phyloP scores from a whole-genome alignment of 2,888 invertebrate species.

The Bombylius major region DNA sequence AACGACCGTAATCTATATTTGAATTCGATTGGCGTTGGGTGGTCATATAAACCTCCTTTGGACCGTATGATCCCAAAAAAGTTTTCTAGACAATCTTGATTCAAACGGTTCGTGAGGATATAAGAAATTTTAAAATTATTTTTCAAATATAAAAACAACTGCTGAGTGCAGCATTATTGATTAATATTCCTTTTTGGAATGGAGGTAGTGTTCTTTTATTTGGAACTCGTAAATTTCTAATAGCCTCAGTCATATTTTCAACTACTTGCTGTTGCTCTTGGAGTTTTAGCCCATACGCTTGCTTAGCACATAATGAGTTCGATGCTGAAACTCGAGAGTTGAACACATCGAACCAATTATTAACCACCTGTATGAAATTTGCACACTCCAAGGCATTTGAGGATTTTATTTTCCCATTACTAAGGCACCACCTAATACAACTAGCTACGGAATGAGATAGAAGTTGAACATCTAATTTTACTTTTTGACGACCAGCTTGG shows the following conservation, averaged over 20 bases:
- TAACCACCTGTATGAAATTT: conserved; percentile 15
- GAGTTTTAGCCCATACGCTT: conserved; percentile 15
- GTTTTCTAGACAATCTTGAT: neutral
- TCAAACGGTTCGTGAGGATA: conserved; percentile 2
- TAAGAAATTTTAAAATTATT: neutral
- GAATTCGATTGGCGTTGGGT: neutral
- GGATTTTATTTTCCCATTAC: conserved; percentile 3
- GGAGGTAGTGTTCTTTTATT: conserved; percentile 15
- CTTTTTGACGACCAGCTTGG: neutral
- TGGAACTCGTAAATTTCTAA: conserved; percentile 11
- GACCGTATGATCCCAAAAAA: neutral
- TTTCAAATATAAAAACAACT: neutral
- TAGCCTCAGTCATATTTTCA: conserved; percentile 13
- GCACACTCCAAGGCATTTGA: conserved; percentile 14
- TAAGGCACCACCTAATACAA: conserved; percentile 14
- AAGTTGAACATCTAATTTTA: conserved; percentile 15
- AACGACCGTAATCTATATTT: neutral
- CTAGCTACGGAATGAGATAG: conserved; percentile 17
- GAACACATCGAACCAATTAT: conserved; percentile 19
- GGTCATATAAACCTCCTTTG: neutral
- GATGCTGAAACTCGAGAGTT: conserved; percentile 10
- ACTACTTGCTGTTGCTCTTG: conserved; percentile 14
- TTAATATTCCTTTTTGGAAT: conserved; percentile 18
- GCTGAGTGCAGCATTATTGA: conserved; percentile 4
- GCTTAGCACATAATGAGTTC: conserved; percentile 8